phyloP scores from a whole-genome alignment of 1,140 invertebrate species.

The Zophobas atratus region DNA sequence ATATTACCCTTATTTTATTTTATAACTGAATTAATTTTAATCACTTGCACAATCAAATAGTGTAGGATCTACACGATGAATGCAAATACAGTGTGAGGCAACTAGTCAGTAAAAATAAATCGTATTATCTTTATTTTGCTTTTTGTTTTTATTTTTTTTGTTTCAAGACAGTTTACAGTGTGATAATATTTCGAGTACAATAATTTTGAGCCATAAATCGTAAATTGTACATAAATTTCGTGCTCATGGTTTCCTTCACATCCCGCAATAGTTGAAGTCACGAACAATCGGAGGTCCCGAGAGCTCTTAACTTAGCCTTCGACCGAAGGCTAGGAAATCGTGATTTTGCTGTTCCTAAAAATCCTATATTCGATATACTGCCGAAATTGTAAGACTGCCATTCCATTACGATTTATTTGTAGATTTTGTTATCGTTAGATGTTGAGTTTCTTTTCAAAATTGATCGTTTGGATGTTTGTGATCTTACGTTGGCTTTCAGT shows the following conservation, averaged over 20 bases:
- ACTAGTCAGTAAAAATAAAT: conserved; percentile 66
- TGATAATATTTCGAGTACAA: conserved; percentile 45
- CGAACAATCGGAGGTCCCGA: conserved; percentile 59
- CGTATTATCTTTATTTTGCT: conserved; percentile 60
- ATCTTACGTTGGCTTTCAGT: conserved; percentile 55
- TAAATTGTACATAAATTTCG: conserved; percentile 58
- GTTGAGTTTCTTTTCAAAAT: conserved; percentile 67
- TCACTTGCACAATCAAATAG: conserved; percentile 60
- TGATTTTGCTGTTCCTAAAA: conserved; percentile 69
- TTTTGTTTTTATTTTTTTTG: conserved; percentile 59
- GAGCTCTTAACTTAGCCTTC: conserved; percentile 60
- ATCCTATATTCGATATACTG: conserved; percentile 65
- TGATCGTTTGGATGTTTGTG: conserved; percentile 65
- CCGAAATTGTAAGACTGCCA: conserved; percentile 68
- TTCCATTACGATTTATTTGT: conserved; percentile 65
- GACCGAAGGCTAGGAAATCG: conserved; percentile 62
- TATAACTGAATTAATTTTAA: conserved; percentile 58
- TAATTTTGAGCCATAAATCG: conserved; percentile 50
- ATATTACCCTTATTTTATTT: conserved; percentile 59
- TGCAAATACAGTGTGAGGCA: conserved; percentile 66
- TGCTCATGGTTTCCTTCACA: conserved; percentile 63
- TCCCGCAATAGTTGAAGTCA: conserved; percentile 63
- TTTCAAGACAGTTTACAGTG: conserved; percentile 63
- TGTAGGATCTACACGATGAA: conserved; percentile 62
- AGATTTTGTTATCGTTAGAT: conserved; percentile 56